A percentile compares a stretch with the other conserved stretches of the same genome.
Evolutionary conservation across 2,888 invertebrate genomes (phyloP).

Genomic region (Ptychoptera albimana): DNA sequence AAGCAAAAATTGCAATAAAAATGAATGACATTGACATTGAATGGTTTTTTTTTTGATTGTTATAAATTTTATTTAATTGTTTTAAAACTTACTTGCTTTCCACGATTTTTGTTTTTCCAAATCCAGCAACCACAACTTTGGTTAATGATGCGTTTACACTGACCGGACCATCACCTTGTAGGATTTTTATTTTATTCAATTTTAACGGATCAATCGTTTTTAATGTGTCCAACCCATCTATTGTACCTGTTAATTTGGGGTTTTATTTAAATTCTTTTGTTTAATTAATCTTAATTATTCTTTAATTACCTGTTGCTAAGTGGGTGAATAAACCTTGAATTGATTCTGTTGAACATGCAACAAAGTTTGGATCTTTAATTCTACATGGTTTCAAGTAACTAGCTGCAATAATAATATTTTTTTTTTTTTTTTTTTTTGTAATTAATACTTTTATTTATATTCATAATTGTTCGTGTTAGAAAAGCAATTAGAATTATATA

Average conservation of each 20-base stretch:
- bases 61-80: too few relatives aligned
- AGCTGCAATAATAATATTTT: slow-evolving; percentile 32
- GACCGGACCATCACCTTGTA: slow-evolving; percentile 48
- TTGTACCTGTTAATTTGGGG: slow-evolving; percentile 31
- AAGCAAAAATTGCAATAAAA: slow-evolving; percentile 8
- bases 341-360: slow-evolving; percentile 47
- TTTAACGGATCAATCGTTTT: slow-evolving; percentile 48
- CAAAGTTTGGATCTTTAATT: slow-evolving; percentile 42
- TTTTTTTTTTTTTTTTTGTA: too few relatives aligned
- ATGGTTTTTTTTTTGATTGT: neutral
- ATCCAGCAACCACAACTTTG: slow-evolving; percentile 45
- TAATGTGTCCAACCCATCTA: slow-evolving; percentile 28
- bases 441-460: too few relatives aligned
- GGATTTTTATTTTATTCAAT: slow-evolving; percentile 44
- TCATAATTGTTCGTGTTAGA: too few relatives aligned
- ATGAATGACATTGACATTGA: slow-evolving; percentile 3
- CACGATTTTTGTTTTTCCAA: slow-evolving; percentile 42
- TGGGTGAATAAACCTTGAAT: slow-evolving; percentile 51
- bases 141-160: slow-evolving; percentile 52
- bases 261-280: too few relatives aligned
- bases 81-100: slow-evolving; percentile 39
- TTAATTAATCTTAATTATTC: slow-evolving; percentile 12
- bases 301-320: slow-evolving; percentile 35
- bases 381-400: slow-evolving; percentile 50
- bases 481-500: too few relatives aligned